Conservation (phyloP, 2,888 invertebrate species). For the Thymelicus lineola region DNA sequence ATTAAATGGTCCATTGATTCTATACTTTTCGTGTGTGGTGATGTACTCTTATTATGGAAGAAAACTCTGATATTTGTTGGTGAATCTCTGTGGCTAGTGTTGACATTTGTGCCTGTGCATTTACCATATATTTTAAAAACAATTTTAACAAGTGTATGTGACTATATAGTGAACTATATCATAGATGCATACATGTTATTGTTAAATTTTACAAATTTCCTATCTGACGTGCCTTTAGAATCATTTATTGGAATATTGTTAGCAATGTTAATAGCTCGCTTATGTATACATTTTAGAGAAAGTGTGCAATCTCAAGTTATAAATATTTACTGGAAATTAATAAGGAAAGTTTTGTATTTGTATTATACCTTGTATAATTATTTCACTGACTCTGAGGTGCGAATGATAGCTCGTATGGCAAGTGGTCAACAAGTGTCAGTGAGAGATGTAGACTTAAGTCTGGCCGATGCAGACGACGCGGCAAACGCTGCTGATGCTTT, state of each 20-base stretch:
- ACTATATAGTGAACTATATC: constrained; percentile 49
- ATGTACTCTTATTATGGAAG: constrained; percentile 61
- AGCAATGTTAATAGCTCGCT: constrained; percentile 66
- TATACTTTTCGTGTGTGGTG: constrained; percentile 54
- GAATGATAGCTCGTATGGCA: constrained; percentile 66
- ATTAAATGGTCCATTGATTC: constrained; percentile 53
- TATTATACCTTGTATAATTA: constrained; percentile 73
- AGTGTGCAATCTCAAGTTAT: constrained; percentile 55
- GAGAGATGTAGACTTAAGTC: constrained; percentile 50
- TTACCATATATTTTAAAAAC: constrained; percentile 64
- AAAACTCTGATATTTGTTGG: constrained; percentile 66
- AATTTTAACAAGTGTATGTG: constrained; percentile 53
- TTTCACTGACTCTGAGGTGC: constrained; percentile 70
- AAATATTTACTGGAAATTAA: constrained; percentile 64
- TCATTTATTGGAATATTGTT: constrained; percentile 73
- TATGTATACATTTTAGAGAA: constrained; percentile 67
- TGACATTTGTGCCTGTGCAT: constrained; percentile 75
- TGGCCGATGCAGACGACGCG: constrained; percentile 53
- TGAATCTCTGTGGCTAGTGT: constrained; percentile 69
- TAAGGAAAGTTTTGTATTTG: constrained; percentile 67
- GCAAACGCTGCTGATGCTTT: constrained; percentile 64
- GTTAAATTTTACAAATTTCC: constrained; percentile 71
- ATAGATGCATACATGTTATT: constrained; percentile 67
- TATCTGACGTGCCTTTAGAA: constrained; percentile 78
- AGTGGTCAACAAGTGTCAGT: constrained; percentile 57